phyloP scores from a whole-genome alignment of 2,797 vertebrate genomes.

The Numenius phaeopus region DNA sequence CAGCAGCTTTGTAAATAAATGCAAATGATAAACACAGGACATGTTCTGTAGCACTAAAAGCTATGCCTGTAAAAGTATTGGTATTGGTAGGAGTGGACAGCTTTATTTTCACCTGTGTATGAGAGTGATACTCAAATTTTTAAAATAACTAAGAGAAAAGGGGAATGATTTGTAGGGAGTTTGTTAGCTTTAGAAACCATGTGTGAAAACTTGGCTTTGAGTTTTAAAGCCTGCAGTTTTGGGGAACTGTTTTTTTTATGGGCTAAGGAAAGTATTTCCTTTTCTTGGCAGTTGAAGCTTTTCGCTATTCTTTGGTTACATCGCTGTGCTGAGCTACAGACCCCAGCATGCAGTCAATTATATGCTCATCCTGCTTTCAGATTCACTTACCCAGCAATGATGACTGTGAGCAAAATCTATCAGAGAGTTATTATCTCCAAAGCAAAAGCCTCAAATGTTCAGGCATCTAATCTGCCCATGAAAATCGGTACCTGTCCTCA shows the following conservation, averaged over 20 bases:
- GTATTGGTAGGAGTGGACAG: not conserved
- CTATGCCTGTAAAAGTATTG: not conserved
- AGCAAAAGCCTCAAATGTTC: conserved; percentile 58
- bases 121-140: not conserved
- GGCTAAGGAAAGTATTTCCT: conserved; percentile 22
- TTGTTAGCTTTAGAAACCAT: not conserved
- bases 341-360: conserved; percentile 58
- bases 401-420: conserved; percentile 64
- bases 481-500: conserved; percentile 46
- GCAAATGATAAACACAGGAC: not conserved
- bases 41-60: not conserved
- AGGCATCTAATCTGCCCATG: conserved; percentile 60
- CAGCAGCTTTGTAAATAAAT: conserved; percentile 39
- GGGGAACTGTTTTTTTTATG: not conserved
- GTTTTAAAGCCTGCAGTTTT: conserved; percentile 38
- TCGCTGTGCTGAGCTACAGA: not conserved
- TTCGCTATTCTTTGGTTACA: conserved; percentile 8
- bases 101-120: not conserved
- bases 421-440: conserved; percentile 67
- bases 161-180: not conserved
- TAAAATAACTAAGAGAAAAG: not conserved
- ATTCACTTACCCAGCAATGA: conserved; percentile 65
- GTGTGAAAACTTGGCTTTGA: not conserved
- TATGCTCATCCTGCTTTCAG: conserved; percentile 56
- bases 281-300: conserved; percentile 27